Evolutionary conservation across 1,140 invertebrate species (phyloP).

Genomic region (Neodiprion fabricii): DNA sequence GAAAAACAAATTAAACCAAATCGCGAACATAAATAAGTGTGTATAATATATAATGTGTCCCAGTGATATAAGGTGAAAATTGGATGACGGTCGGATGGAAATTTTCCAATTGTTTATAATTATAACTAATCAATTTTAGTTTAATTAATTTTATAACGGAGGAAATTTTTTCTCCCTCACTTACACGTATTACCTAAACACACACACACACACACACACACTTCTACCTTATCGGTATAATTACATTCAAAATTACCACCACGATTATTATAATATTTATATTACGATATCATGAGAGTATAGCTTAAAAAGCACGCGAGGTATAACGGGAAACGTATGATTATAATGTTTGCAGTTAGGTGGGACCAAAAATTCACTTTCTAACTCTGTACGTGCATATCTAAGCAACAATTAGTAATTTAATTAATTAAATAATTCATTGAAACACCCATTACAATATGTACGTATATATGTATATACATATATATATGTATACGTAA

Average conservation of each 20-base stretch:
- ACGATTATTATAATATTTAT: not conserved
- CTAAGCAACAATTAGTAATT: constrained; percentile 60
- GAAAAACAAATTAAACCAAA: not conserved
- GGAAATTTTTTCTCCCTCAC: no score
- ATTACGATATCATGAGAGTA: not conserved
- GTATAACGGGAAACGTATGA: constrained; percentile 49
- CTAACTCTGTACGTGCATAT: constrained; percentile 62
- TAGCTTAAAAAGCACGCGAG: constrained; percentile 20
- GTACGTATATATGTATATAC: not conserved
- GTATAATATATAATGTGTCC: constrained; percentile 28
- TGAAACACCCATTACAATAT: not conserved
- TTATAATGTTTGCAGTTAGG: constrained; percentile 63
- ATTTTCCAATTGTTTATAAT: no score
- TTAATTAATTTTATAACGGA: no score
- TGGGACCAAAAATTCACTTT: constrained; percentile 64
- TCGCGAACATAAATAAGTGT: not conserved
- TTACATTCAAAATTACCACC: not conserved
- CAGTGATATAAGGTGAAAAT: constrained; percentile 34
- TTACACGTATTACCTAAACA: no score
- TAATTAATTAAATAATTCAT: constrained; percentile 51
- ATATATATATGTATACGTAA: not conserved
- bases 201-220: not conserved
- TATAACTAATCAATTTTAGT: no score
- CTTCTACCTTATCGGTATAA: not conserved
- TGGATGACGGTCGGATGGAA: no score